These are phyloP conservation scores for Calameuta pallipes DNA, from an alignment of 2,888 invertebrate species.

Conservation along the genomic window DNA sequence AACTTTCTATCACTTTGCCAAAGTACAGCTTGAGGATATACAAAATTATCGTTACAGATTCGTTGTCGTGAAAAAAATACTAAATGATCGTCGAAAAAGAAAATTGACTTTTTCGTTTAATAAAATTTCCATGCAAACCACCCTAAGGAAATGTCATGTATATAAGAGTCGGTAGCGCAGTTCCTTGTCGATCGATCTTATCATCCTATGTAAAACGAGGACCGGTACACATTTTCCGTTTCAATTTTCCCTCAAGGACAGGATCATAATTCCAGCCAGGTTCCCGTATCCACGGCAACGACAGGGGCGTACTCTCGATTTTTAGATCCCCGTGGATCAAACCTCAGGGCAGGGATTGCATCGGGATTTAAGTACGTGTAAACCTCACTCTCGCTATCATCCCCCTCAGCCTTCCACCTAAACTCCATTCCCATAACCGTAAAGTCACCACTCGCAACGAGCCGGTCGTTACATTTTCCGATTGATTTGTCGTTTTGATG, in stretches of 20 bases:
- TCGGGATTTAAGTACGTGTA: background rate
- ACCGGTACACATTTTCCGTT: conserved; percentile 12
- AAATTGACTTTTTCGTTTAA: background rate
- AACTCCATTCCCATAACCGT: background rate
- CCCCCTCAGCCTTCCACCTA: background rate
- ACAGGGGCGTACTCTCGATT: background rate
- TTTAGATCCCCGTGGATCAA: background rate
- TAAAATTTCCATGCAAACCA: no score
- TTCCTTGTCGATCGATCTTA: conserved; percentile 13
- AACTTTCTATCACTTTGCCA: background rate
- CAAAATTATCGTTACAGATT: no score
- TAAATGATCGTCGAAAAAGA: no score
- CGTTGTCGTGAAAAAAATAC: no score
- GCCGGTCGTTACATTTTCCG: background rate
- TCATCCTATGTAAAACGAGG: background rate
- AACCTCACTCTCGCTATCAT: background rate
- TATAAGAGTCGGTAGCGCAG: background rate
- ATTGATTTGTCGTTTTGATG: background rate
- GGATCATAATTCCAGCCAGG: conserved; percentile 3
- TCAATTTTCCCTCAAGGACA: conserved; percentile 22
- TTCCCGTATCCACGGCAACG: background rate
- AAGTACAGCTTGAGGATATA: background rate
- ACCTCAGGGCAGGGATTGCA: background rate
- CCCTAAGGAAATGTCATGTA: background rate
- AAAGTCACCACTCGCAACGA: background rate